Percentiles rank a stretch among this genome's conserved stretches.
Conservation (phyloP, 2,888 invertebrate genomes). For the Brassicogethes aeneus region DNA sequence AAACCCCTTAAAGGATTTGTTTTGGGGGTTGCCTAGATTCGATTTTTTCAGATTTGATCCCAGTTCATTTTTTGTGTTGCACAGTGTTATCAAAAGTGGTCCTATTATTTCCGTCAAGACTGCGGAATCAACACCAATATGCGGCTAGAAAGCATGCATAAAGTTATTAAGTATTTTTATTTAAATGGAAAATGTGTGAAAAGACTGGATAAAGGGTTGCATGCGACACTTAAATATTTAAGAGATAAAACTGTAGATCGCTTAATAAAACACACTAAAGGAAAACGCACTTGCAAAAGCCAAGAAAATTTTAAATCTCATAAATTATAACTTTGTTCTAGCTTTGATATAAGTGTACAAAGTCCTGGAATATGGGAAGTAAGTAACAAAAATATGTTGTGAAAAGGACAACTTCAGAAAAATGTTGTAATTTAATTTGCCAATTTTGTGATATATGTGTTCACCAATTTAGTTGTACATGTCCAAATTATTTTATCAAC, state of each 20-base stretch:
- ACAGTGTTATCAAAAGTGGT: too few species aligned
- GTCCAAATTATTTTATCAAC: too few species aligned
- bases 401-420: neutral
- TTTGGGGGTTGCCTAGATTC: too few species aligned
- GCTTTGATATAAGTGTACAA: too few species aligned
- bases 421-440: neutral
- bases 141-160: neutral
- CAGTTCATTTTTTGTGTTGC: too few species aligned
- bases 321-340: too few species aligned
- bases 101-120: neutral
- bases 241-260: neutral
- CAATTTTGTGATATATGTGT: neutral
- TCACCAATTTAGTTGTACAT: neutral
- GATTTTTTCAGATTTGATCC: too few species aligned
- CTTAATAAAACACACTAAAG: neutral
- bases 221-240: neutral
- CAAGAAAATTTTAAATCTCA: too few species aligned
- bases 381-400: too few species aligned
- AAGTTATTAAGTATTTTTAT: neutral
- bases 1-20: too few species aligned
- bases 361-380: too few species aligned
- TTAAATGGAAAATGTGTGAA: neutral
- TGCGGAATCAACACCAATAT: too few species aligned
- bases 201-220: neutral
- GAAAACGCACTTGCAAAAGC: neutral